These are phyloP conservation scores for Arrhopalites spinosus DNA, from an alignment of 2,888 invertebrate species.

Conservation along the genomic window DNA sequence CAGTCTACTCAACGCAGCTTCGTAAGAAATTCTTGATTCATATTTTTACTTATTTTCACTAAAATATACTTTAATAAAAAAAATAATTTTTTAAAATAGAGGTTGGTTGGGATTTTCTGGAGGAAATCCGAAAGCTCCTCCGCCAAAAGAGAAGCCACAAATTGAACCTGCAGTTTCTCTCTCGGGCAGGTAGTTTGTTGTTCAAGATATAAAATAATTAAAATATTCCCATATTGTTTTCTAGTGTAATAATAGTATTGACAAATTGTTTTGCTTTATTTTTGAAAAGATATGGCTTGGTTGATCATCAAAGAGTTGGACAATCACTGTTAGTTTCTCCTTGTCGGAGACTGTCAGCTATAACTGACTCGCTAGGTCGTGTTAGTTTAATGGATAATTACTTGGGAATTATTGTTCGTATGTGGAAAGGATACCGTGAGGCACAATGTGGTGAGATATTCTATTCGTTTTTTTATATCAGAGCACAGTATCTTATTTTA, in stretches of 20 bases:
- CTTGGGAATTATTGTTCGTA: constrained; percentile 76
- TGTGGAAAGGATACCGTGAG: constrained; percentile 96
- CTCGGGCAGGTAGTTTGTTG: constrained; percentile 64
- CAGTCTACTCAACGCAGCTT: constrained; percentile 61
- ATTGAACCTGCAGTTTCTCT: constrained; percentile 73
- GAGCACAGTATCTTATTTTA: too few species aligned
- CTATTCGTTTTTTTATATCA: too few species aligned
- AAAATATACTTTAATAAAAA: background rate
- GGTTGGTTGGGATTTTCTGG: constrained; percentile 61
- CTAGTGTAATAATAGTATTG: background rate
- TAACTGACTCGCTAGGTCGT: constrained; percentile 85
- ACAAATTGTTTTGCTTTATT: background rate
- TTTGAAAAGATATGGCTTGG: constrained; percentile 76
- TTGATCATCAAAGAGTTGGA: constrained; percentile 78
- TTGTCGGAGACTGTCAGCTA: constrained; percentile 76
- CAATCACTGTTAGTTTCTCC: constrained; percentile 78
- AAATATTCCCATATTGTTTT: background rate
- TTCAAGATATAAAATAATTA: background rate
- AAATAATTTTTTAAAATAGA: constrained; percentile 55
- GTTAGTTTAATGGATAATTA: constrained; percentile 83
- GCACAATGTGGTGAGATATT: constrained; percentile 68
- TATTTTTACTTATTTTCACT: background rate
- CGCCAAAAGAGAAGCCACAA: constrained; percentile 59
- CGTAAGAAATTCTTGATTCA: constrained; percentile 56
- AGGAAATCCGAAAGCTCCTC: constrained; percentile 59